These are phyloP conservation scores for Orthochromis indermauri DNA, from an alignment of 2,113 vertebrate genomes.

Conservation along the genomic window DNA sequence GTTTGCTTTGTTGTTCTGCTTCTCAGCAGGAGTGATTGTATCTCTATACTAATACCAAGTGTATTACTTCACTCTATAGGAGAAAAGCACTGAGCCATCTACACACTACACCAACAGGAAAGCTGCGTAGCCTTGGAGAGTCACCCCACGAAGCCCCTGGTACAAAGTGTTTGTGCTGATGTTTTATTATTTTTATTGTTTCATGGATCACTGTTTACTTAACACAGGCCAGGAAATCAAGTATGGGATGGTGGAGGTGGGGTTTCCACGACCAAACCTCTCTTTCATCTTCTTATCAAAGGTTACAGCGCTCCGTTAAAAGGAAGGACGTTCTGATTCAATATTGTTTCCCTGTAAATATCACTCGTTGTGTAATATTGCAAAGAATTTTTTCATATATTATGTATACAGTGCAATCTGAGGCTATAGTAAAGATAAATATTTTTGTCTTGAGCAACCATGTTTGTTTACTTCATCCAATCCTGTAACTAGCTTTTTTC, in stretches of 20 bases:
- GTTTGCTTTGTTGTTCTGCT: background rate
- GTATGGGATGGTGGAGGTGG: background rate
- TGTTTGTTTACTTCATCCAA: background rate
- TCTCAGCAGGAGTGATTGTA: background rate
- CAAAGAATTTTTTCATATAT: background rate
- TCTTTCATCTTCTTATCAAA: background rate
- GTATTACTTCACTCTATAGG: background rate
- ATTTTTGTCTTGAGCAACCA: background rate
- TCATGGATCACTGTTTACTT: background rate
- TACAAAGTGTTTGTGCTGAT: background rate
- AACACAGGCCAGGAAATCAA: background rate
- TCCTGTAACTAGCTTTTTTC: background rate
- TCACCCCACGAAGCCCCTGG: background rate
- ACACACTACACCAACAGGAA: background rate
- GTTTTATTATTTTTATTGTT: background rate
- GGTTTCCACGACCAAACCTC: background rate
- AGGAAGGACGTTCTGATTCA: background rate
- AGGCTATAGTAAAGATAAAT: background rate
- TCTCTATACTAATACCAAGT: background rate
- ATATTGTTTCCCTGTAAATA: background rate
- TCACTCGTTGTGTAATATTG: background rate
- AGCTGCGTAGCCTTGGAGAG: background rate
- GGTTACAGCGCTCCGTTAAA: background rate
- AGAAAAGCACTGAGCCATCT: background rate
- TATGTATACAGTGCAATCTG: background rate